Base-by-base conservation (phyloP, 2,797 vertebrate genomes). In the Galago senegalensis region DNA sequence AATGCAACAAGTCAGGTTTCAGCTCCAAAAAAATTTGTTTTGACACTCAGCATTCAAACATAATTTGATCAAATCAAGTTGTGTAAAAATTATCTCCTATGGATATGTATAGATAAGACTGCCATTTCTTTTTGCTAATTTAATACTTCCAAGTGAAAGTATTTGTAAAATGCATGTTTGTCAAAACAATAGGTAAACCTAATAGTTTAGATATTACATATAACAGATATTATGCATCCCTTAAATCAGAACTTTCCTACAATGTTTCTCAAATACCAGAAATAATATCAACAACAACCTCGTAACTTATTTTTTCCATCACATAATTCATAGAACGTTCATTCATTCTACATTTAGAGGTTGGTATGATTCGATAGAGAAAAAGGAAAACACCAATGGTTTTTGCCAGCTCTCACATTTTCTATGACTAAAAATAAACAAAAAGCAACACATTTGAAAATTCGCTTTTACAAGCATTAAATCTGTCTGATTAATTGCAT, bases 361-460 rank as follows among this genome's bases (percentile, higher is more conserved):
- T 75, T 80, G 67, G 25, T 63, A 7, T 61, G 5, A 75, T 72
- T 90, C 76, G 69, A 25, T 37, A 93, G 40, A 94, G 34, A 53
- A 90, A 87, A 94, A 29, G 8, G 77, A n/a, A 73, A 79, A 12
- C 63, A n/a, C 34, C 75, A 46, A 27, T 2, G n/a, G 18, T 87
- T 91, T 89, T 76, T 87, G 23, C 61, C 8, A 23, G 53, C 46
- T 73, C 13, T 84, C n/a, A 70, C 16, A 86, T 81, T 95, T 94
- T 80, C 92, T 96, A 49, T 87, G 63, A 92, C 79, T 65, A 65
- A 82, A 96, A 81, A 61, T 61, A 91, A 93, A 65, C 3, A 23
- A 31, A 91, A 3, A 93, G 12, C 21, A 60, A 61, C 4, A 37
- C 43, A 61, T 73, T 91, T 85, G n/a, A 95, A 61, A 79, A 94